phyloP scores from a whole-genome alignment of 2,113 vertebrate species.

The Struthio camelus region DNA sequence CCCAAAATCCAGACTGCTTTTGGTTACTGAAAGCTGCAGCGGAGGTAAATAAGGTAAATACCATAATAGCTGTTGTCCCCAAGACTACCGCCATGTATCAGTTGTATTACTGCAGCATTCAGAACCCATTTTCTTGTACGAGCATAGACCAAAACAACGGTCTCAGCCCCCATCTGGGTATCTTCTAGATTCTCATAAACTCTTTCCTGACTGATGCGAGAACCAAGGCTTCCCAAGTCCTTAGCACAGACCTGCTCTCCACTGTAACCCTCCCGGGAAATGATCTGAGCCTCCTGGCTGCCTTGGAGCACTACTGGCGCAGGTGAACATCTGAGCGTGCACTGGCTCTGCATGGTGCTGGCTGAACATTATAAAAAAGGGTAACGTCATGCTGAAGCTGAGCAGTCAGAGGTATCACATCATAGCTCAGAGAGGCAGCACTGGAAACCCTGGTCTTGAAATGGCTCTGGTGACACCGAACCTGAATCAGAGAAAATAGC shows the following conservation, averaged over 20 bases:
- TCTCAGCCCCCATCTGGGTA: neutral
- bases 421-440: neutral
- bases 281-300: neutral
- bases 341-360: neutral
- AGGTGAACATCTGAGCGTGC: neutral
- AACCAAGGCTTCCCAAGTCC: neutral
- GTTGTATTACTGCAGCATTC: neutral
- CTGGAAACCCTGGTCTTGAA: neutral
- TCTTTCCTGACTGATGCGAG: neutral
- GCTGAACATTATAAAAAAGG: neutral
- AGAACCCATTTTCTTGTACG: neutral
- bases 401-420: neutral
- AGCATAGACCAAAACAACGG: neutral
- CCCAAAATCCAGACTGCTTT: neutral
- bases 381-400: neutral
- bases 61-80: neutral
- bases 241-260: no score
- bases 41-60: neutral
- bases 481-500: neutral
- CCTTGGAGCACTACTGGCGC: neutral
- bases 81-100: fast-evolving
- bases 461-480: neutral
- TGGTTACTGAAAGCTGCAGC: neutral
- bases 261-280: neutral
- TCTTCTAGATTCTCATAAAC: neutral